These are phyloP conservation scores for Ephialtes manifestator DNA, from an alignment of 2,888 invertebrate genomes.

Conservation along the genomic window DNA sequence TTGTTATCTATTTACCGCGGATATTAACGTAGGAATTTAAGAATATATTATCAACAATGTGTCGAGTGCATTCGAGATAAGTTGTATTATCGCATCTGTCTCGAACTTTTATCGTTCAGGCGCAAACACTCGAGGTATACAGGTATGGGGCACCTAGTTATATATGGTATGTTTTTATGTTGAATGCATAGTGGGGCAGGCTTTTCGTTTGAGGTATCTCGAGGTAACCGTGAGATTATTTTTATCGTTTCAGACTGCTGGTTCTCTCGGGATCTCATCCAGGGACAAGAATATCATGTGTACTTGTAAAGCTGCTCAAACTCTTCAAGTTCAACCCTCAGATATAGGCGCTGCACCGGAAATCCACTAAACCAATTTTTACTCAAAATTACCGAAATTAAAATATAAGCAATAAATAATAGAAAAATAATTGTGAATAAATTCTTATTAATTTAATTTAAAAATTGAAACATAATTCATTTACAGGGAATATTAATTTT, in stretches of 20 bases:
- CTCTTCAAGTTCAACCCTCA: slow-evolving; percentile 5
- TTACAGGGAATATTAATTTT: too few species aligned
- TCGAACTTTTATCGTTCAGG: slow-evolving; percentile 46
- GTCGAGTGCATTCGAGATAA: slow-evolving; percentile 48
- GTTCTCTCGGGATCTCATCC: not conserved
- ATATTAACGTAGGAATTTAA: not conserved
- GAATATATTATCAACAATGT: slow-evolving; percentile 11
- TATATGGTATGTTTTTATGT: not conserved
- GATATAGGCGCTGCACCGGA: not conserved
- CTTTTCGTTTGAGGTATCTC: slow-evolving; percentile 39
- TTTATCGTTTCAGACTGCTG: slow-evolving; percentile 49
- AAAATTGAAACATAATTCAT: too few species aligned
- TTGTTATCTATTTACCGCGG: not conserved
- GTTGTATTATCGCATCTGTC: slow-evolving; percentile 40
- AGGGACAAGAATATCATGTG: not conserved
- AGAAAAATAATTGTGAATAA: too few species aligned
- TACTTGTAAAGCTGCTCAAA: not conserved
- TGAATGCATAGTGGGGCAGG: slow-evolving; percentile 6
- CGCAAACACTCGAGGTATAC: slow-evolving; percentile 62
- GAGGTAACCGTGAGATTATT: slow-evolving; percentile 48
- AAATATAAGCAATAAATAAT: too few species aligned
- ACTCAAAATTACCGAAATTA: too few species aligned
- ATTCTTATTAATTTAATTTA: too few species aligned
- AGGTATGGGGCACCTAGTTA: slow-evolving; percentile 41
- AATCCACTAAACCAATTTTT: not conserved